phyloP scores from a whole-genome alignment of 2,888 invertebrate species.

The Stenodera caucasica region DNA sequence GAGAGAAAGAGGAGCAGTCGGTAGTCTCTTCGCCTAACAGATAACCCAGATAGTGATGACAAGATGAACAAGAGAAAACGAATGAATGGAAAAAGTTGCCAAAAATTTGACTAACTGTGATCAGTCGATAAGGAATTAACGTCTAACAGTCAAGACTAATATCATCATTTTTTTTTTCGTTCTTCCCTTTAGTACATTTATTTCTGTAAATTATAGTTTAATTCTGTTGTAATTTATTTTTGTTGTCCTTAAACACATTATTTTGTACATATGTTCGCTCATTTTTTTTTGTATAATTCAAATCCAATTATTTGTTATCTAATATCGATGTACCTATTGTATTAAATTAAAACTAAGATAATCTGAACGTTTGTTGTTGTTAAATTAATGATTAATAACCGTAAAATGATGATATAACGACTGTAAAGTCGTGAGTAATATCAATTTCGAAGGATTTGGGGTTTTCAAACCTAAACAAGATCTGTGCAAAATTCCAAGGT shows the following conservation, averaged over 20 bases:
- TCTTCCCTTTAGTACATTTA: too few species aligned
- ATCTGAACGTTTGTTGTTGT: background rate
- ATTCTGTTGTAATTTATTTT: conserved; percentile 4
- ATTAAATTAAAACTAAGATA: background rate
- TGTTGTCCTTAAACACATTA: background rate
- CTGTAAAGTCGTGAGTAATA: background rate
- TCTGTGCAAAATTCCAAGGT: background rate
- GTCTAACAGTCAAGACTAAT: background rate
- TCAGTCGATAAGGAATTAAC: conserved; percentile 11
- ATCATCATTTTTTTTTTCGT: background rate
- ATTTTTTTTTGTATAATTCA: background rate
- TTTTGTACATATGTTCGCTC: background rate
- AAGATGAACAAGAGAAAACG: conserved; percentile 20
- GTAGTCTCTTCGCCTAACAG: background rate
- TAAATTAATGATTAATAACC: background rate
- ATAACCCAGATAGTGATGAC: conserved; percentile 10
- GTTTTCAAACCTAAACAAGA: background rate
- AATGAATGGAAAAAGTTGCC: conserved; percentile 32
- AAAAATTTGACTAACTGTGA: conserved; percentile 38
- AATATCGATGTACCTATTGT: conserved; percentile 1
- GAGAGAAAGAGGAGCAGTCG: conserved; percentile 6
- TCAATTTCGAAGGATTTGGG: background rate
- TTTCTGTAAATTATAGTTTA: background rate
- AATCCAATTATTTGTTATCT: background rate
- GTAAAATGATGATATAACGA: background rate